Percentiles rank a stretch among this genome's conserved stretches.
Conservation (phyloP, 1,140 invertebrate species). For the Temnothorax nylanderi region DNA sequence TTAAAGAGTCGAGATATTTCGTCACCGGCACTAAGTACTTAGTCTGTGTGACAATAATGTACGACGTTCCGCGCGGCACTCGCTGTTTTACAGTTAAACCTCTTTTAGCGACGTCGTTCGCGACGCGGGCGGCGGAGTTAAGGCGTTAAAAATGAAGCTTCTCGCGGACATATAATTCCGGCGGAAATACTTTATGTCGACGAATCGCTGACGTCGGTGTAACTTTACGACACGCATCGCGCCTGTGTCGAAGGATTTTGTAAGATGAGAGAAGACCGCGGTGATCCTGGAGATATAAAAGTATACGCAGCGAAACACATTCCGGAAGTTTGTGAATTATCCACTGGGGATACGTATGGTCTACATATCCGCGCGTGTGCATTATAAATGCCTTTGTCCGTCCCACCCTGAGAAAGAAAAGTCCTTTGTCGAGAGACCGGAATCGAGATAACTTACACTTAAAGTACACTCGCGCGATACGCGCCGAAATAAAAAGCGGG, state of each 20-base stretch:
- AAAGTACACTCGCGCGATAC: not conserved
- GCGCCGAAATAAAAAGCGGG: not conserved
- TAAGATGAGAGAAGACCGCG: constrained; percentile 11
- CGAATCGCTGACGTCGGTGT: constrained; percentile 37
- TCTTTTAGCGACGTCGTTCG: constrained; percentile 39
- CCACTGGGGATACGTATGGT: not conserved
- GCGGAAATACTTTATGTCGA: constrained; percentile 50
- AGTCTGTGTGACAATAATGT: constrained; percentile 30
- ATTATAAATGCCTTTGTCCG: constrained; percentile 46
- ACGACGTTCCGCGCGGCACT: not conserved
- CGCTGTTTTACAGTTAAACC: constrained; percentile 31
- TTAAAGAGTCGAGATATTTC: constrained; percentile 6
- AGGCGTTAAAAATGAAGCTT: constrained; percentile 56
- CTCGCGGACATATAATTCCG: constrained; percentile 21
- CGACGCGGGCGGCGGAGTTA: constrained; percentile 5
- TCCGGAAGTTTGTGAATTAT: constrained; percentile 61
- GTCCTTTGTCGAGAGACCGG: constrained; percentile 11
- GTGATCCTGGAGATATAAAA: constrained; percentile 36
- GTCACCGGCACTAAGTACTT: not conserved
- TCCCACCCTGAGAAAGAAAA: constrained; percentile 1
- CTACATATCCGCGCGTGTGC: constrained; percentile 4
- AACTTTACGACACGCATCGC: constrained; percentile 47
- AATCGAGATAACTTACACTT: not conserved
- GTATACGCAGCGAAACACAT: not conserved
- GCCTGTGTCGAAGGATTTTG: constrained; percentile 15